Evolutionary conservation across 2,113 vertebrate genomes (phyloP), one percentile per base, ranked within the genome.

Genomic region (Pachyramphus minor): DNA sequence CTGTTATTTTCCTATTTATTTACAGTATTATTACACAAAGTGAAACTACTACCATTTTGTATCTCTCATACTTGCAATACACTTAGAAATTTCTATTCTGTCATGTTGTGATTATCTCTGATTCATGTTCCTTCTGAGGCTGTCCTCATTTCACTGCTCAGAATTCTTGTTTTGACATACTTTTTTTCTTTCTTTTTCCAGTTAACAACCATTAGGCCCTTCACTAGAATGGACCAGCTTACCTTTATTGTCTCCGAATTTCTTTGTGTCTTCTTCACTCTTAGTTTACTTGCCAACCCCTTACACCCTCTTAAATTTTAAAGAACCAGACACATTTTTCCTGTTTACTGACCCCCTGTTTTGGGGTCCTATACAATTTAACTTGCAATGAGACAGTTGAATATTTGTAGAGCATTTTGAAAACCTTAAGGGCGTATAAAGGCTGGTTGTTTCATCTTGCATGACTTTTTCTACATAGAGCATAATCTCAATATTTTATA

Each of bases 101-200:
- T 25, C 44, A 9, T 0, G 1, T 8, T 45, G 19, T 2, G 1
- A 6, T 62, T 45, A 10, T 28, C 35, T 76, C 33, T 52, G 21
- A 39, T 28, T 39, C 71, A 33, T 0, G 0, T 56, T 60, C 16
- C 53, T 19, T 49, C 4, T 47, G 30, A 24, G 8, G 33, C 22
- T 76, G 33, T 42, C 19, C 21, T 80, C 72, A 6, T 33, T 19
- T 80, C 28, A 16, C 21, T 82, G 33, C 28, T 25, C n/a, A 37
- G 20, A 8, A 56, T 45, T 47, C 14, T 75, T 71, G 16, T 31
- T 75, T 87, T 69, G 63, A 53, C 12, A 2, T 24, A 17, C 7
- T 11, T 13, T 15, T 33, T 25, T 20, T 22, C 33, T 37, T 14
- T 31, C 24, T 21, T 60, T 42, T 44, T 17, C 64, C 47, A 4